Base-by-base conservation (phyloP, 2,797 vertebrate species). In the Halcyon badia region DNA sequence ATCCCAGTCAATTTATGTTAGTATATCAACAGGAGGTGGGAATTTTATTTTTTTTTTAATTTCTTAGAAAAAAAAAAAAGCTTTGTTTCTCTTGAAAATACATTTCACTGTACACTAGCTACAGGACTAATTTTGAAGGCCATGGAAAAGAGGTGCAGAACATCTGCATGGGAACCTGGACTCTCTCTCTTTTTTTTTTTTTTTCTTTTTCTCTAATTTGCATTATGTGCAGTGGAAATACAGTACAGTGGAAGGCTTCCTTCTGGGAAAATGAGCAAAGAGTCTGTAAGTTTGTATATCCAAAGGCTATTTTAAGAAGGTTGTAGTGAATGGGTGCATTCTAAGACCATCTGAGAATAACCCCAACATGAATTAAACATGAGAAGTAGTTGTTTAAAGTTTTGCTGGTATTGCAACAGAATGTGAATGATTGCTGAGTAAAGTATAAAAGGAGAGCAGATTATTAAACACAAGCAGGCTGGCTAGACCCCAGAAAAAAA, bases 291-390 rank as follows among this genome's bases (percentile, higher is more conserved):
- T 97, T 95, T 97, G 93, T 95, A 70, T 94, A 96, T 93, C 94
- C 80, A 96, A 97, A 96, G 90, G 90, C 94, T 97, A 94, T 96
- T 97, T 97, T 96, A 85, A 95, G 94, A 93, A 95, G 81, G 48
- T 91, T 91, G 62, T 54, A 79, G 70, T 97, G 96, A 97, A 97
- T 97, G 94, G 94, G 66, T 0, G 13, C 96, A 72, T 94, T 96
- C 84, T 80, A 91, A 92, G 87, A 80, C 88, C 76, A 95, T 95
- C 94, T 94, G 76, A 96, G 96, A 96, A 96, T 96, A 96, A 81
- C 94, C 41, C 61, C 79, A 95, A 54, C 52, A 96, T 90, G 81
- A 97, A 96, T 97, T 97, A 97, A 97, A 96, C 78, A 96, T 94
- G 79, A 93, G 66, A 94, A 90, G 84, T 69, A 77, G 89, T 96